Conservation (phyloP, 2,888 invertebrate species). For the Amorpha juglandis region DNA sequence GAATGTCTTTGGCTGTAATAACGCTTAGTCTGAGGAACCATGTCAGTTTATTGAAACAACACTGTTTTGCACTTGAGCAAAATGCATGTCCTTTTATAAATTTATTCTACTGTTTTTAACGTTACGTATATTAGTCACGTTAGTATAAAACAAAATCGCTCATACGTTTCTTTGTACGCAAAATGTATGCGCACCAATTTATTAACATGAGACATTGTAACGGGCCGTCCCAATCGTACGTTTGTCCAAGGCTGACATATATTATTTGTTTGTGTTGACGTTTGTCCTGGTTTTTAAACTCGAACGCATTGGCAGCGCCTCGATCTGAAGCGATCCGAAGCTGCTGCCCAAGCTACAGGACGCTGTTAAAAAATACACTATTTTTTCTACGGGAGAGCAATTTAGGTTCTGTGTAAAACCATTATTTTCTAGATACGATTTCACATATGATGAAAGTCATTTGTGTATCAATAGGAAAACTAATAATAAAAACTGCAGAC, state of each 20-base stretch:
- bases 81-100: not conserved
- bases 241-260: slow-evolving; percentile 14
- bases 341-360: not conserved
- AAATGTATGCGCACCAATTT: slow-evolving; percentile 13
- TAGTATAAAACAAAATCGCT: not conserved
- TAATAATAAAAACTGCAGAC: too few species aligned
- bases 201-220: not conserved
- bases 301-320: not conserved
- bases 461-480: too few species aligned
- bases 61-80: not conserved
- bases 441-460: too few species aligned
- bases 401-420: too few species aligned
- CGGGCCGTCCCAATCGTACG: not conserved
- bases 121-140: too few species aligned
- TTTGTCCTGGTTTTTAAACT: slow-evolving; percentile 19
- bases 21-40: not conserved
- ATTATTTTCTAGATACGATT: too few species aligned
- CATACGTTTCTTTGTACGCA: slow-evolving; percentile 1
- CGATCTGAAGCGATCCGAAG: not conserved
- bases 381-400: too few species aligned
- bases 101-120: not conserved
- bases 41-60: not conserved
- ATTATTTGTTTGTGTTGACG: slow-evolving; percentile 9
- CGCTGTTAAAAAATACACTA: not conserved
- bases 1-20: not conserved